phyloP scores from a whole-genome alignment of 2,113 vertebrate genomes.

The Emydocephalus ijimae region DNA sequence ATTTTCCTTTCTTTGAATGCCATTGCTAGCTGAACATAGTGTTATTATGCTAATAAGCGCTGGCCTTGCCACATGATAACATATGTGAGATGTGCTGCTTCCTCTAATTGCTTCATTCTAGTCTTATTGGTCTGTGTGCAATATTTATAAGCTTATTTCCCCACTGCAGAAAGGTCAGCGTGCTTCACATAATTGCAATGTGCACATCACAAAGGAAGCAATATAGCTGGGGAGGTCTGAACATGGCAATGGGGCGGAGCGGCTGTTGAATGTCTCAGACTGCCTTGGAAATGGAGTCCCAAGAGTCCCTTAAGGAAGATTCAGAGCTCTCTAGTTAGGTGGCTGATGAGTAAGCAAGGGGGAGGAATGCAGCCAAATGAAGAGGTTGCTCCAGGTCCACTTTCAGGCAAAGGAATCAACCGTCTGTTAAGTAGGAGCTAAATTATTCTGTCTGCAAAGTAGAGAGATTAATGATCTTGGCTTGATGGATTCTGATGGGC shows the following conservation, averaged over 20 bases:
- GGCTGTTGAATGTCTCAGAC: background rate
- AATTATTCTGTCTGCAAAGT: background rate
- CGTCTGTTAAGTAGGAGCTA: background rate
- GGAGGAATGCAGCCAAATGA: background rate
- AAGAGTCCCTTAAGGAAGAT: background rate
- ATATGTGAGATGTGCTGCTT: conserved; percentile 49
- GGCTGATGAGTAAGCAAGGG: background rate
- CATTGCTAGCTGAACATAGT: conserved; percentile 58
- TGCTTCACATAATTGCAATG: conserved; percentile 28
- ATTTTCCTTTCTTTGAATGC: conserved; percentile 53
- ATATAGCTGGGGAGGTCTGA: background rate
- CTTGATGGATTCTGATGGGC: background rate
- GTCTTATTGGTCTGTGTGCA: conserved; percentile 21
- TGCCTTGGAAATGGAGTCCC: background rate
- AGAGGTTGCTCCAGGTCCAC: background rate
- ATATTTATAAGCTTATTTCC: conserved; percentile 31
- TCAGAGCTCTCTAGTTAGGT: background rate
- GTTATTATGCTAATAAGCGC: conserved; percentile 67
- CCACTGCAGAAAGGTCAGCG: conserved; percentile 33
- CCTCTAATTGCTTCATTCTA: conserved; percentile 54
- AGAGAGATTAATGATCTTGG: background rate
- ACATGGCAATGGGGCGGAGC: background rate
- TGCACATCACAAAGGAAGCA: background rate
- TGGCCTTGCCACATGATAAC: conserved; percentile 57
- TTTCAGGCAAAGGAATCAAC: background rate